Conservation (phyloP, 2,888 invertebrate species). For the Aphrophora alni region DNA sequence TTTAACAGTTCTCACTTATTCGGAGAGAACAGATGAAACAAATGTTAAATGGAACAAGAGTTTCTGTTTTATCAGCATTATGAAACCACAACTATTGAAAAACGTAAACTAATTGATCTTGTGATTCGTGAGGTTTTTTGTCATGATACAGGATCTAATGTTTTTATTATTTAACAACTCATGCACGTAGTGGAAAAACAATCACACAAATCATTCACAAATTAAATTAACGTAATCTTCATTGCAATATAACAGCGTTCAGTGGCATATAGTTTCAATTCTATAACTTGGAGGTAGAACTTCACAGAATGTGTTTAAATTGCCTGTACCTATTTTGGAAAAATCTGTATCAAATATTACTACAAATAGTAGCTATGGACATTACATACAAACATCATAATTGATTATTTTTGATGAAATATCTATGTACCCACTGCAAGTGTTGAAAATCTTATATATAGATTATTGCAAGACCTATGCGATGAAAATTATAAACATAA, state of each 20-base stretch:
- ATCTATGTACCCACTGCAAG: neutral
- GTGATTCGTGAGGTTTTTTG: neutral
- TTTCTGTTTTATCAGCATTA: neutral
- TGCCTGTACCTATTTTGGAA: neutral
- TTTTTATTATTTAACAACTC: neutral
- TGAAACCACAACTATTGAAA: neutral
- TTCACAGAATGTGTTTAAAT: too few species aligned
- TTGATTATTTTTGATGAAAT: constrained; percentile 8
- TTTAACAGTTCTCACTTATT: too few species aligned
- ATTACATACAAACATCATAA: neutral
- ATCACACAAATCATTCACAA: neutral
- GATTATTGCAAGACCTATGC: neutral
- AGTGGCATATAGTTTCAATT: neutral
- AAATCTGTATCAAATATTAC: neutral
- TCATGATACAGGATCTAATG: neutral
- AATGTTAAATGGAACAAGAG: neutral
- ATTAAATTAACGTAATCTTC: neutral
- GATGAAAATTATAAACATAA: neutral
- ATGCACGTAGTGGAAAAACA: neutral
- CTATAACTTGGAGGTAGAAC: neutral
- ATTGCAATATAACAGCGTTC: neutral
- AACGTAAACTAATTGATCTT: neutral
- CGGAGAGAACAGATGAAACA: too few species aligned
- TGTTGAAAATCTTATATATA: neutral
- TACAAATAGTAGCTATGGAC: neutral